Conservation (phyloP, 1,140 invertebrate species). For the Drosophila tani region DNA sequence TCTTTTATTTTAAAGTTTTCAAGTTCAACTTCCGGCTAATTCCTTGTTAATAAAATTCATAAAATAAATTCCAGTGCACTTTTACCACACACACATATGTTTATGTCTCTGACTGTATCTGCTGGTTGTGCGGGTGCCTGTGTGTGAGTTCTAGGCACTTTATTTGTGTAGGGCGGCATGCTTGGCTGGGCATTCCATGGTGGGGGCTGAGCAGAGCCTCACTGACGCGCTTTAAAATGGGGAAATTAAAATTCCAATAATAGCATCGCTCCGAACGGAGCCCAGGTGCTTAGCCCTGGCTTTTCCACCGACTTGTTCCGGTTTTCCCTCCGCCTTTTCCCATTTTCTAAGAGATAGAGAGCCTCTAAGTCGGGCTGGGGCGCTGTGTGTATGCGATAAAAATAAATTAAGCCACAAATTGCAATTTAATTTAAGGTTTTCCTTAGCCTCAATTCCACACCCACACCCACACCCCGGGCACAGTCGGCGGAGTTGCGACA, state of each 20-base stretch:
- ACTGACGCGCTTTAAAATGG: slow-evolving; percentile 76
- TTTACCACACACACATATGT: neutral
- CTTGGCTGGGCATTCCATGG: slow-evolving; percentile 29
- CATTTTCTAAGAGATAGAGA: slow-evolving; percentile 17
- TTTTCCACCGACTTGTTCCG: neutral
- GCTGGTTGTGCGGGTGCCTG: neutral
- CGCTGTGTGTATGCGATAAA: slow-evolving; percentile 64
- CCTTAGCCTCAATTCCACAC: slow-evolving; percentile 53
- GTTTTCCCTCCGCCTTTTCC: neutral
- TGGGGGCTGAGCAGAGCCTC: slow-evolving; percentile 6
- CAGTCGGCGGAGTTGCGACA: slow-evolving; percentile 32
- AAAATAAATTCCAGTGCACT: neutral
- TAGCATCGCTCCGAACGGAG: slow-evolving; percentile 50
- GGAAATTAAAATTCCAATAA: slow-evolving; percentile 82
- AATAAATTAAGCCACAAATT: slow-evolving; percentile 85
- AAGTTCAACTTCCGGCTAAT: neutral
- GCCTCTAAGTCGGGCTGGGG: slow-evolving; percentile 64
- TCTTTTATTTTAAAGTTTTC: neutral
- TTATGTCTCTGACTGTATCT: slow-evolving; percentile 5
- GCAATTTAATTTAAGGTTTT: slow-evolving; percentile 84
- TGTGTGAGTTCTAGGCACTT: slow-evolving; percentile 30
- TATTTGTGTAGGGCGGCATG: slow-evolving; percentile 51
- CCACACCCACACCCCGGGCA: slow-evolving; percentile 20
- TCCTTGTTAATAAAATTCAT: neutral
- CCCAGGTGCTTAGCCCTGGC: slow-evolving; percentile 38